These are phyloP conservation scores for Temnothorax curvispinosus DNA, from an alignment of 1,140 invertebrate species.

Conservation along the genomic window DNA sequence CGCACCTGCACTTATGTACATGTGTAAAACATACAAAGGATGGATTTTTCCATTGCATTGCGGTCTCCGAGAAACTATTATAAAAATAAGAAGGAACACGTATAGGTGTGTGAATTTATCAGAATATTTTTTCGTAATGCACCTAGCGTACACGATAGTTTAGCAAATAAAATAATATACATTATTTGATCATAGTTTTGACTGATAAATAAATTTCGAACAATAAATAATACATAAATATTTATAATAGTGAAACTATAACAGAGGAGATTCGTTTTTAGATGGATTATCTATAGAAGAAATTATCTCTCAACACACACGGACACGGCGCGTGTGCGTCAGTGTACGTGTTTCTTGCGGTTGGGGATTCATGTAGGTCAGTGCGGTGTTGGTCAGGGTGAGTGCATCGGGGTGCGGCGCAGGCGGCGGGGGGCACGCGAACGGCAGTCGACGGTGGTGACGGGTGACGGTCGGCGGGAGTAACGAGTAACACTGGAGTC, in stretches of 20 bases:
- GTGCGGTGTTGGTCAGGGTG: not conserved
- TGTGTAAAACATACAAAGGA: not conserved
- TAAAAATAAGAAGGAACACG: not conserved
- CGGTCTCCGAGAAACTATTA: not conserved
- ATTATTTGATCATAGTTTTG: not conserved
- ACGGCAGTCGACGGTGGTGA: not conserved
- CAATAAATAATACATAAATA: no score
- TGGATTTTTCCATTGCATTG: not conserved
- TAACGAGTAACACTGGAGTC: not conserved
- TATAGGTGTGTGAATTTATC: not conserved
- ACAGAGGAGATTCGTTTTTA: not conserved
- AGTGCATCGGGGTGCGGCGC: not conserved
- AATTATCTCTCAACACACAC: no score
- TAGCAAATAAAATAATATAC: not conserved
- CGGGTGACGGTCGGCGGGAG: not conserved
- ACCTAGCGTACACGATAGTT: not conserved
- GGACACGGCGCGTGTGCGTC: not conserved
- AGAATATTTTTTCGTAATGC: not conserved
- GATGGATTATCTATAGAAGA: not conserved
- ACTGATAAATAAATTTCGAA: not conserved
- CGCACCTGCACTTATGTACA: not conserved
- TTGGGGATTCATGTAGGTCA: conserved; percentile 43
- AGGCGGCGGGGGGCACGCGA: not conserved
- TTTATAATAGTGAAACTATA: not conserved
- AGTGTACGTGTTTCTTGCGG: not conserved